Evolutionary conservation across 2,113 vertebrate species (phyloP).

Genomic region (Notarius lentiginosus): DNA sequence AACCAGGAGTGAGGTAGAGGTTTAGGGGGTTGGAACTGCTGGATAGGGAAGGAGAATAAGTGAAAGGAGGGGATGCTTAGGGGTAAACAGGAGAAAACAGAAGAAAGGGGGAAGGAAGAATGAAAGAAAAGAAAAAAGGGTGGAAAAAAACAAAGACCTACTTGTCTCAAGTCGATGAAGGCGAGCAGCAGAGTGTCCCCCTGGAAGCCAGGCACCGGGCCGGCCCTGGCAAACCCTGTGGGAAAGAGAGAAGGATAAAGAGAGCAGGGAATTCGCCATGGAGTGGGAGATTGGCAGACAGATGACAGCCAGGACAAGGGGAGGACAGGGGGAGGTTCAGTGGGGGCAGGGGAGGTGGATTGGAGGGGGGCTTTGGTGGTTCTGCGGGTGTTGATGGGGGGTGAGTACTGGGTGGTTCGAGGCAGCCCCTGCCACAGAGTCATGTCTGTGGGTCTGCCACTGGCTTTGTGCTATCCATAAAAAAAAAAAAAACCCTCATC

Average conservation of each 20-base stretch:
- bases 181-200: slow-evolving; percentile 99
- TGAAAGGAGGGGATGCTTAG: slow-evolving; percentile 47
- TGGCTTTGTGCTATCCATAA: slow-evolving; percentile 79
- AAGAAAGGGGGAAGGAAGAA: slow-evolving; percentile 50
- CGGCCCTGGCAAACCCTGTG: slow-evolving; percentile 99
- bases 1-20: slow-evolving; percentile 41
- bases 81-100: slow-evolving; percentile 57
- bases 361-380: slow-evolving; percentile 50
- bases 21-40: slow-evolving; percentile 39
- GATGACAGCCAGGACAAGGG: slow-evolving; percentile 95
- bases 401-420: slow-evolving; percentile 80
- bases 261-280: slow-evolving; percentile 91
- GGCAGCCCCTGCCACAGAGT: slow-evolving; percentile 84
- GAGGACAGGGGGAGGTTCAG: slow-evolving; percentile 77
- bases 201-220: slow-evolving; percentile 99
- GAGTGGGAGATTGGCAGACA: slow-evolving; percentile 98
- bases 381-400: slow-evolving; percentile 71
- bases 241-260: slow-evolving; percentile 97
- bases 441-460: slow-evolving; percentile 83
- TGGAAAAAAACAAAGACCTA: slow-evolving; percentile 94
- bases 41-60: slow-evolving; percentile 47
- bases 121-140: slow-evolving; percentile 65
- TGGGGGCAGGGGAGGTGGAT: slow-evolving; percentile 46
- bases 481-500: slow-evolving; percentile 79
- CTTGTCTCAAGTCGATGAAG: slow-evolving; percentile 99